phyloP scores from a whole-genome alignment of 2,797 vertebrate genomes.

The Tenualosa thibaudeaui region DNA sequence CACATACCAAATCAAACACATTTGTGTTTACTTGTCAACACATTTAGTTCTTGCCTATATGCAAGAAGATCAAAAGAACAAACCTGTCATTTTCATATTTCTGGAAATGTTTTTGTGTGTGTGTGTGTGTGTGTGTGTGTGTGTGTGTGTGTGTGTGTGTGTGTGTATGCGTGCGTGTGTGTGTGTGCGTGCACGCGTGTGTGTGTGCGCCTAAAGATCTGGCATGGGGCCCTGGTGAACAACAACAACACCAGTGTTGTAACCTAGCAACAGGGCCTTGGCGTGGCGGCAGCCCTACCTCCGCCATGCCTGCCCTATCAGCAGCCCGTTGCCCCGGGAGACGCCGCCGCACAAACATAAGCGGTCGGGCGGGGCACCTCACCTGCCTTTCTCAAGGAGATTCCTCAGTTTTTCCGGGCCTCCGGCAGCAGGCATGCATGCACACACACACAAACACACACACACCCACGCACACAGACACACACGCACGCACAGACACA shows the following conservation, averaged over 20 bases:
- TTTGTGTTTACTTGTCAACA: too few relatives aligned
- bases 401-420: slow-evolving; percentile 77
- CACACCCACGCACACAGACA: too few relatives aligned
- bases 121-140: background rate
- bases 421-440: slow-evolving; percentile 52
- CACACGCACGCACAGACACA: background rate
- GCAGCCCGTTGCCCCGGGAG: slow-evolving; percentile 41
- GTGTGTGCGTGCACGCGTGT: slow-evolving; percentile 7
- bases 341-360: background rate
- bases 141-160: background rate
- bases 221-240: slow-evolving; percentile 67
- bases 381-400: slow-evolving; percentile 73
- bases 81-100: background rate
- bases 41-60: background rate
- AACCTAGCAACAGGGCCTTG: slow-evolving; percentile 80
- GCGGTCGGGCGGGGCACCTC: slow-evolving; percentile 40
- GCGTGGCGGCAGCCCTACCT: slow-evolving; percentile 71
- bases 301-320: slow-evolving; percentile 76
- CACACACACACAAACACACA: too few relatives aligned
- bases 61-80: background rate
- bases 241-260: slow-evolving; percentile 79
- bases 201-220: slow-evolving; percentile 68
- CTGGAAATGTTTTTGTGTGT: background rate
- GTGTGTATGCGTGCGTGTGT: background rate
- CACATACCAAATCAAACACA: too few relatives aligned